Evolutionary conservation across 92 coral and sea anemone genomes (phyloP), one percentile per base, ranked within the genome.

Genomic region (Muricea muricata): DNA sequence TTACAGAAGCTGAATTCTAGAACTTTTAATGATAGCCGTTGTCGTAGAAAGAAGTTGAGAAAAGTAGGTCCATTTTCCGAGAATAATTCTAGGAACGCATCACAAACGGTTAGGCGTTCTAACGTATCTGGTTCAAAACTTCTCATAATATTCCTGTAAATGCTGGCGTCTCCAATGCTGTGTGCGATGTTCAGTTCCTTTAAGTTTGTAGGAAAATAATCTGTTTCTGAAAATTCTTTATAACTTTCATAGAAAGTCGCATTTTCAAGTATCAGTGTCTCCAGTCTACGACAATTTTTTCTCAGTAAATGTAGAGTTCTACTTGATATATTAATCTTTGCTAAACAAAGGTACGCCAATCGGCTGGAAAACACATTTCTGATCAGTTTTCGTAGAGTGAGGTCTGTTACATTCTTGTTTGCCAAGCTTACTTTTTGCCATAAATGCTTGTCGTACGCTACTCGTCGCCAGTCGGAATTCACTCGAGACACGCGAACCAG

Each of bases 1-100:
- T 80, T 66, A 70, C 99, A 96, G 90, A 90, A 90, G 65, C 97
- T 92, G 37, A 96, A 96, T 83, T 96, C 97, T 5, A 96, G 60
- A 9, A 93, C 87, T 84, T 82, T 86, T 0, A 90, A 45, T 14
- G 81, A 52, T n/a, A 25, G 14, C 52, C 81, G 42, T 50, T 76
- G 48, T 48, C 81, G 34, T 29, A 52, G 67, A 35, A 76, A 76
- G 11, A 76, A 50, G 21, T 88, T 71, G 23, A 73, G 56, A 14
- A 96, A 87, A 41, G 85, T 76, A 3, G 57, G 28, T 24, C 90
- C 91, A 14, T 39, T 50, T 41, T 85, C 78, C 13, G 67, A 52
- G 35, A 82, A 70, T 56, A 92, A 66, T 65, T 91, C 91, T 2
- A 96, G 85, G 45, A 88, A 87, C 11, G 88, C 87, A 52, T 93